phyloP scores from a whole-genome alignment of 2,797 vertebrate species.

The Pipistrellus pygmaeus region DNA sequence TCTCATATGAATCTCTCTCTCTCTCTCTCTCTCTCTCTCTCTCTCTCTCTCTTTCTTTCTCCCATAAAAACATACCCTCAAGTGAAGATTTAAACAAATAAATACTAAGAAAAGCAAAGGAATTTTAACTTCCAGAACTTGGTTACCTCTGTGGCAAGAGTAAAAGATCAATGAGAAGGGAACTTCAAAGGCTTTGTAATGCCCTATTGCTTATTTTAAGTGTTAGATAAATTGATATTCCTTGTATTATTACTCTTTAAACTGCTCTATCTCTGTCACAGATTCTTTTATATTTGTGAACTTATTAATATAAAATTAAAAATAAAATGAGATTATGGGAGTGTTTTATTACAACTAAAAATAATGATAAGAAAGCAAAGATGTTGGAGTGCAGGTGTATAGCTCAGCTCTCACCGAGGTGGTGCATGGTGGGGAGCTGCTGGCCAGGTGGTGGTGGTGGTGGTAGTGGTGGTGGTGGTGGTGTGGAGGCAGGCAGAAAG shows the following conservation, averaged over 20 bases:
- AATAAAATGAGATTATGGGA: background rate
- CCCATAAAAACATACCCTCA: background rate
- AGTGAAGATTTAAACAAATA: background rate
- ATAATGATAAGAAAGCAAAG: background rate
- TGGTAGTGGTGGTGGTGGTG: background rate
- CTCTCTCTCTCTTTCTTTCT: no score
- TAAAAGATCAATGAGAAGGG: background rate
- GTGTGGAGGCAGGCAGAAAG: background rate
- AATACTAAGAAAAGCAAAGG: background rate
- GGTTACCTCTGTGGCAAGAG: background rate
- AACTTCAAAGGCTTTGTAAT: background rate
- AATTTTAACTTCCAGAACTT: background rate
- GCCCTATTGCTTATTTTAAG: background rate
- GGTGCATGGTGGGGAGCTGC: background rate
- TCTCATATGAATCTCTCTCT: background rate
- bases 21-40: no score
- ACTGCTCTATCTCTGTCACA: background rate
- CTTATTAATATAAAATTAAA: background rate
- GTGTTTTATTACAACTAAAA: background rate
- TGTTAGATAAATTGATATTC: background rate
- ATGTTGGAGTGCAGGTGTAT: no score
- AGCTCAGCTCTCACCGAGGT: background rate
- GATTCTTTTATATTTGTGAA: background rate
- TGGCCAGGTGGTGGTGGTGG: no score
- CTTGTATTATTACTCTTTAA: background rate